Percentiles rank a stretch among this genome's conserved stretches.
Evolutionary conservation across 2,888 invertebrate genomes (phyloP).

Genomic region (Meghimatium bilineatum): DNA sequence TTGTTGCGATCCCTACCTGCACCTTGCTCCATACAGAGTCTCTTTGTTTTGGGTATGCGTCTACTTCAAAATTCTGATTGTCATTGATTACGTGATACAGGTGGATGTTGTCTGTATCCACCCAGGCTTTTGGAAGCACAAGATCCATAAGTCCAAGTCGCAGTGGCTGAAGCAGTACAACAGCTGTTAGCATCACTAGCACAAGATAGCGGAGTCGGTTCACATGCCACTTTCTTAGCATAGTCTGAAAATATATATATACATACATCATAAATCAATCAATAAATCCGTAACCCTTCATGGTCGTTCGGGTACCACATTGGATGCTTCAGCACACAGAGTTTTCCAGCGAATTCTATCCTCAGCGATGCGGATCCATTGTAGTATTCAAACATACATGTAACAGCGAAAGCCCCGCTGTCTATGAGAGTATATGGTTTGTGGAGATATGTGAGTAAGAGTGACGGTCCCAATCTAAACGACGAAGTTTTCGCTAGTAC

Average conservation of each 20-base stretch:
- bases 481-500: too few species aligned
- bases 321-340: too few species aligned
- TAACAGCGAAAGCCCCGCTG: too few species aligned
- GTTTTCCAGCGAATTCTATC: too few species aligned
- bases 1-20: background rate
- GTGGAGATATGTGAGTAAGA: too few species aligned
- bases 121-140: slow-evolving; percentile 34
- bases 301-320: too few species aligned
- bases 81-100: slow-evolving; percentile 42
- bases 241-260: background rate
- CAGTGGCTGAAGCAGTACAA: slow-evolving; percentile 28
- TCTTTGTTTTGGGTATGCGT: background rate
- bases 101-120: slow-evolving; percentile 39
- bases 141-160: background rate
- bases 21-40: slow-evolving; percentile 11
- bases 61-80: slow-evolving; percentile 38
- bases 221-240: background rate
- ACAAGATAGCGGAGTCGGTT: slow-evolving; percentile 1
- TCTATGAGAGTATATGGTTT: too few species aligned
- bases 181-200: background rate
- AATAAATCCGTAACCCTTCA: too few species aligned
- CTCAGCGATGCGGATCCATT: too few species aligned
- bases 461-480: too few species aligned
- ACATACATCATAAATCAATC: too few species aligned
- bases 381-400: too few species aligned